phyloP scores from a whole-genome alignment of 2,888 invertebrate species.

The Morpho deidamia region DNA sequence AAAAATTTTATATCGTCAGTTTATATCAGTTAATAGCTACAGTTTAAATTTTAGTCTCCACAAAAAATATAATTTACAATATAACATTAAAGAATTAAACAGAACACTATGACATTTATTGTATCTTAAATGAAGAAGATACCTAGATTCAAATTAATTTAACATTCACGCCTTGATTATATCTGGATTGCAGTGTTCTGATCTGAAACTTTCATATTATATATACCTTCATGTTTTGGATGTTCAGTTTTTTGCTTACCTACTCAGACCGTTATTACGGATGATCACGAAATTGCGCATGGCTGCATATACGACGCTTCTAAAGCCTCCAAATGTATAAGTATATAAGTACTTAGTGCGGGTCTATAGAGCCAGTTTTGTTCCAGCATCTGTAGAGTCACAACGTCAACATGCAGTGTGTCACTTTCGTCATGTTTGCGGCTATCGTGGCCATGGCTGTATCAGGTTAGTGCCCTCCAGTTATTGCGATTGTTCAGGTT shows the following conservation, averaged over 20 bases:
- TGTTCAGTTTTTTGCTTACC: slow-evolving; percentile 47
- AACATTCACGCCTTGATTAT: too few relatives aligned
- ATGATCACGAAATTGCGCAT: slow-evolving; percentile 42
- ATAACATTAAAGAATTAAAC: too few relatives aligned
- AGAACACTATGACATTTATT: too few relatives aligned
- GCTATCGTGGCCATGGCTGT: slow-evolving; percentile 55
- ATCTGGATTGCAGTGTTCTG: not conserved
- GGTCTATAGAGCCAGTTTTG: slow-evolving; percentile 54
- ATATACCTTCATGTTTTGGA: slow-evolving; percentile 21
- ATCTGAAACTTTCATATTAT: not conserved
- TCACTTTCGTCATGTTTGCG: slow-evolving; percentile 52
- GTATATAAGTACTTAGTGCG: slow-evolving; percentile 53
- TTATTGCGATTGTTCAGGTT: slow-evolving; percentile 46
- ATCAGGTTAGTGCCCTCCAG: slow-evolving; percentile 71
- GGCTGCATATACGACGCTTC: slow-evolving; percentile 36
- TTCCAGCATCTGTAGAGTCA: slow-evolving; percentile 38
- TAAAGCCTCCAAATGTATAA: slow-evolving; percentile 28
- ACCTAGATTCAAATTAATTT: too few relatives aligned
- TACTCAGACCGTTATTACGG: slow-evolving; percentile 52
- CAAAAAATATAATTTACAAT: too few relatives aligned
- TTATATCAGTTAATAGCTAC: too few relatives aligned
- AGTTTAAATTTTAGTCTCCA: too few relatives aligned
- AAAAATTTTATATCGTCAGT: too few relatives aligned
- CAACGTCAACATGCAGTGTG: slow-evolving; percentile 55
- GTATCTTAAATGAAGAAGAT: too few relatives aligned